phyloP scores from a whole-genome alignment of 2,797 vertebrate genomes.

The Chaunax sp. region DNA sequence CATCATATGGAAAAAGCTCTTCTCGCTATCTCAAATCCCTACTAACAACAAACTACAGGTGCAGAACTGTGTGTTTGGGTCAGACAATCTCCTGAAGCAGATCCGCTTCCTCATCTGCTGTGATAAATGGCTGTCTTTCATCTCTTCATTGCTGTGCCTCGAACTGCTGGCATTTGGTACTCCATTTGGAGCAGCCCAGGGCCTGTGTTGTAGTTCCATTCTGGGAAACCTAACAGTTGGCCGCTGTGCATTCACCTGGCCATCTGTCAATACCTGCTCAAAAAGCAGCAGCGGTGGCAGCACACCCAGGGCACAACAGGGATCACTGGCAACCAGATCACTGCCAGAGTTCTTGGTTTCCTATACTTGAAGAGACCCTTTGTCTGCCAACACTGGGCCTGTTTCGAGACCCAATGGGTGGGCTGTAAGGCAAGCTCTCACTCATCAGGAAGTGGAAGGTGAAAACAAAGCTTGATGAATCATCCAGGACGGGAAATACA shows the following conservation, averaged over 20 bases:
- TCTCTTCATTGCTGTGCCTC: conserved; percentile 42
- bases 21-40: conserved; percentile 43
- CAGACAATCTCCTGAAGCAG: conserved; percentile 49
- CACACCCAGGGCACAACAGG: conserved; percentile 61
- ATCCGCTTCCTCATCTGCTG: conserved; percentile 63
- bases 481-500: conserved; percentile 52
- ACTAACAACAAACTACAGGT: conserved; percentile 69
- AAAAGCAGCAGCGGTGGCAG: conserved; percentile 51
- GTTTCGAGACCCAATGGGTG: conserved; percentile 43
- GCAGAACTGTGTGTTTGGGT: conserved; percentile 60
- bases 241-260: conserved; percentile 69
- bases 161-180: conserved; percentile 62
- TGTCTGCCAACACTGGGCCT: conserved; percentile 60
- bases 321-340: conserved; percentile 66
- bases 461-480: conserved; percentile 59
- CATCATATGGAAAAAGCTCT: conserved; percentile 36
- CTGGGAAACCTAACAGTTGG: conserved; percentile 57
- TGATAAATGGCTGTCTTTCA: conserved; percentile 76
- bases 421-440: conserved; percentile 63
- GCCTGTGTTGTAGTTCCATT: conserved; percentile 68
- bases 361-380: conserved; percentile 68
- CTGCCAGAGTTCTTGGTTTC: conserved; percentile 48
- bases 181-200: conserved; percentile 59
- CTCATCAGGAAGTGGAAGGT: conserved; percentile 57
- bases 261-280: conserved; percentile 69